Evolutionary conservation across 2,113 vertebrate genomes (phyloP), one percentile per base, ranked within the genome.

Genomic region (Stegastes partitus): DNA sequence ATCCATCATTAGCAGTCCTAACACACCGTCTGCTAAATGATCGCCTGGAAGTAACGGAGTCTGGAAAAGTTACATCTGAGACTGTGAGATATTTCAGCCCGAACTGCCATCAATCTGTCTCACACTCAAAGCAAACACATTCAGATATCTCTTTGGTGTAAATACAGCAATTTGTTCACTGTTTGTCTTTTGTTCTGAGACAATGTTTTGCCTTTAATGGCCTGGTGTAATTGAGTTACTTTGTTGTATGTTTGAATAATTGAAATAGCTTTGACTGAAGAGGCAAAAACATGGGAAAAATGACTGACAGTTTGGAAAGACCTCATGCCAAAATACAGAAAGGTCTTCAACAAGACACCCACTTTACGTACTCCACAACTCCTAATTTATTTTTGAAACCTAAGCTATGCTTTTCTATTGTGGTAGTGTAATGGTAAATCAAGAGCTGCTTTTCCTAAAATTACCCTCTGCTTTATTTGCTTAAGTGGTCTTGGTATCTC

Each of bases 21-120:
- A 58, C 73, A 63, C 70, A 69, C 54, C 71, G 63, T 65, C 76
- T 57, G 69, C 74, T 79, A 90, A 85, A 74, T 70, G 83, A 89
- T 68, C 0, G 71, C 22, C 19, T 53, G 45, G 51, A 88, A 91
- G 76, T 62, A 77, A 87, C 83, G 49, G 59, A 53, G 54, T 51
- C 51, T 8, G 12, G 50, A 66, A 63, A 87, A 81, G 86, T 83
- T 68, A 39, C 23, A 50, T 87, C 73, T 55, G 39, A 78, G 62
- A 55, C 74, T 62, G 71, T 25, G 63, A 74, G 80, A 84, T 68
- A 37, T 72, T 63, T 28, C 77, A 26, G 59, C 31, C 62, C 77
- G 23, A 65, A 57, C 77, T 56, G 65, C 87, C 82, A 91, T 93
- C 86, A 89, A 89, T 92, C 82, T 85, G 83, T 77, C 68, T 82